Evolutionary conservation across 2,113 vertebrate genomes (phyloP).

Genomic region (Toxotes chatareus): DNA sequence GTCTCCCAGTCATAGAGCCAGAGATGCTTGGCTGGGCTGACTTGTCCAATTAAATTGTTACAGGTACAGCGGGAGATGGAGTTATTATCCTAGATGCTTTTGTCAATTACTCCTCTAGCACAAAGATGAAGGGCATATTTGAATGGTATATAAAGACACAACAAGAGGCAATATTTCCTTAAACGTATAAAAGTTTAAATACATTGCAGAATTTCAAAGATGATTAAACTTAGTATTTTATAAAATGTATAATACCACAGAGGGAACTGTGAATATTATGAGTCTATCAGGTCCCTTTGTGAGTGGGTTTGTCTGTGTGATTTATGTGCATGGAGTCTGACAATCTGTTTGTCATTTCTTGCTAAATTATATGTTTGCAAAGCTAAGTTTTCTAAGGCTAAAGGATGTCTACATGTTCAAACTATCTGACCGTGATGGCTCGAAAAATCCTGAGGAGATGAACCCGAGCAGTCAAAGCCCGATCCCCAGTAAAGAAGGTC

Average conservation of each 20-base stretch:
- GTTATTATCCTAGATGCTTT: constrained; percentile 86
- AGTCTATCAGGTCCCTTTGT: constrained; percentile 19
- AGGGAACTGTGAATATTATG: neutral
- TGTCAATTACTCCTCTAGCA: constrained; percentile 83
- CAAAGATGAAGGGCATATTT: constrained; percentile 40
- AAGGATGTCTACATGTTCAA: constrained; percentile 72
- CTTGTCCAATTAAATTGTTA: constrained; percentile 98
- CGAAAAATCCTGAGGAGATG: constrained; percentile 83
- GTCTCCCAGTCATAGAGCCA: constrained; percentile 94
- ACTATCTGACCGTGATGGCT: constrained; percentile 78
- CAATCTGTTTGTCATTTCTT: constrained; percentile 55
- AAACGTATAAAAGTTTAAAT: constrained; percentile 20
- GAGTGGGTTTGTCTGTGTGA: constrained; percentile 7
- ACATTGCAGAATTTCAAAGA: neutral
- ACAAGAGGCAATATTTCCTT: constrained; percentile 32
- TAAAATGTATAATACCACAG: neutral
- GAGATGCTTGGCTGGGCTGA: constrained; percentile 98
- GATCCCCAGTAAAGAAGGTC: constrained; percentile 81
- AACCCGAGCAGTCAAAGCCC: constrained; percentile 80
- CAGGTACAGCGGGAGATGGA: constrained; percentile 92
- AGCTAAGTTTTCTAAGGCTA: constrained; percentile 57
- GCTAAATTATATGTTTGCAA: constrained; percentile 58
- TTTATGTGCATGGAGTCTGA: constrained; percentile 7
- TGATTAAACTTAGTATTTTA: constrained; percentile 4
- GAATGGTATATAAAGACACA: constrained; percentile 30